Base-by-base conservation (phyloP, 2,797 vertebrate species). In the Bryconaethiops microstoma region DNA sequence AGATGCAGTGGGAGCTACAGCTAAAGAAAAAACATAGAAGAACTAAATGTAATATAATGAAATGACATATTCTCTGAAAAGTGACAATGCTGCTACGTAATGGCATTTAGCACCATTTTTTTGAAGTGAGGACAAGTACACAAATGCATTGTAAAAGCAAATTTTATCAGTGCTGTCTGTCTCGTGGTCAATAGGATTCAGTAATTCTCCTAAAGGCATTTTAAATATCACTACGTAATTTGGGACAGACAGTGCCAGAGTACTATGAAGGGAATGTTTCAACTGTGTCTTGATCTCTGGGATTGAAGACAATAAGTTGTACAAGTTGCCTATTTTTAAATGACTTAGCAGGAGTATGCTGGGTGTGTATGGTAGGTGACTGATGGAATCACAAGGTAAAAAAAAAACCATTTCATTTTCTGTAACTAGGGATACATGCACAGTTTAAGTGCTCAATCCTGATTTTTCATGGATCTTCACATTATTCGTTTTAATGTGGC, bases 61-160 rank as follows among this genome's bases (percentile, higher is more conserved):
- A 45, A 16, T 54, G 25, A 45, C 1, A 55, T 5, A 39, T 64
- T 17, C 63, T 64, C 29, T 17, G 16, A 64, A 64, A 39, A 13
- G 59, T 25, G 23, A 2, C 12, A 45, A 40, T 57, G 13, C 50
- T 48, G n/a, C 55, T 62, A 63, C 42, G 16, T 40, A 14, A 55
- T 4, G 42, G 65, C 5, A 29, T 68, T 59, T 74, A 74, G 71
- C 78, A 74, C 71, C 71, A 68, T 35, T 63, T 63, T 23, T 12
- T 35, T 35, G 35, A 4, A 12, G 4, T 48, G 19, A 62, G 55
- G 16, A 39, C 65, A 19, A 13, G 7, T 39, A 39, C 10, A 14
- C 4, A 54, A 48, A 69, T 23, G 25, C 6, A 39, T 10, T 48
- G 23, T 78, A 35, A 50, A 70, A 48, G 9, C 17, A 16, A 42